Evolutionary conservation across 2,113 vertebrate species (phyloP), one percentile per base, ranked within the genome.

Genomic region (Aphyosemion australe): DNA sequence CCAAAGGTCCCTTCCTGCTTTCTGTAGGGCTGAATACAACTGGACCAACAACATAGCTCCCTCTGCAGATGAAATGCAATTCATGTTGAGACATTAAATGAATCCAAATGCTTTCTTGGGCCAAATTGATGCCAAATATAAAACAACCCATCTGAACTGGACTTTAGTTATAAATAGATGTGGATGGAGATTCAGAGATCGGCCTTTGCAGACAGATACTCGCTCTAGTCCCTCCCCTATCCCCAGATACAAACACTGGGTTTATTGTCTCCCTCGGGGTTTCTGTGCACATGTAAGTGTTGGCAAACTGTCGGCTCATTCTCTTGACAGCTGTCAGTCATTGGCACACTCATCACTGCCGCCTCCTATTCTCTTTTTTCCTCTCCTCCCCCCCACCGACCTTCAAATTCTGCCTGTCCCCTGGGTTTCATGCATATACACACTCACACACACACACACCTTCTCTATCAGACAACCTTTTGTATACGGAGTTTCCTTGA

Each of bases 321-420:
- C 65, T 45, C 68, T 55, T 84, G 87, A 90, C 88, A 87, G 77
- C 82, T 88, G 87, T 88, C 90, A 87, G 48, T 90, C 84, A 82
- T 62, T 58, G 54, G 46, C 39, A 39, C 60, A 77, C 50, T 79
- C 34, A 47, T 48, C 51, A 2, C 52, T 60, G 58, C 63, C 64
- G 52, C 61, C 66, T 62, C 80, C 71, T 26, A 53, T 18, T 57
- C 39, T 61, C 60, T 6, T 39, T 18, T 62, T 50, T 49, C 47
- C 14, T 41, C 13, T 13, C 60, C 20, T 37, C 0, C 54, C 18
- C 43, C 61, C 55, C 69, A 31, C 56, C 61, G 62, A 65, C 72
- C 39, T 56, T 78, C 21, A 31, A 49, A 48, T 37, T 37, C 45
- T 12, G 19, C 64, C 62, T 48, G 52, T 49, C 53, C 59, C 61